Evolutionary conservation across 2,888 invertebrate species (phyloP).

Genomic region (Himalopsyche tibetana): DNA sequence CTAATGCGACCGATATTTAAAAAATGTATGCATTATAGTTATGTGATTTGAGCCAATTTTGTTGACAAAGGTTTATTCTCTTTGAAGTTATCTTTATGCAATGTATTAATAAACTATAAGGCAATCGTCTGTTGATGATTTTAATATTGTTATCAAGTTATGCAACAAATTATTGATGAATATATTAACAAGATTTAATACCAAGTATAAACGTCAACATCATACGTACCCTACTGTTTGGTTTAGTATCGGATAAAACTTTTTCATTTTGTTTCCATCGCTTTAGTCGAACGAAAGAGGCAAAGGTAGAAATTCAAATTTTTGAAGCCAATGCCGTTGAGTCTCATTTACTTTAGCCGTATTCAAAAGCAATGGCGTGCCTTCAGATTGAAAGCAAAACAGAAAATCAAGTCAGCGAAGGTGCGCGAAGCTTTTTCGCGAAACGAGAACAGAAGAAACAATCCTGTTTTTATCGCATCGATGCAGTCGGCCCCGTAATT

Average conservation of each 20-base stretch:
- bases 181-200: too few species aligned
- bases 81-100: too few species aligned
- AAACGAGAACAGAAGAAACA: constrained; percentile 34
- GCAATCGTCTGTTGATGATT: too few species aligned
- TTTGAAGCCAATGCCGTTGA: constrained; percentile 1
- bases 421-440: constrained; percentile 25
- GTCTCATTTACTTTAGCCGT: not conserved
- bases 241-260: not conserved
- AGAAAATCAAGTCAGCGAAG: constrained; percentile 9
- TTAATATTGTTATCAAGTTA: too few species aligned
- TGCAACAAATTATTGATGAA: too few species aligned
- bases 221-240: too few species aligned
- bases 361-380: constrained; percentile 27
- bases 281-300: not conserved
- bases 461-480: constrained; percentile 58
- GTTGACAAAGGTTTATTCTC: too few species aligned
- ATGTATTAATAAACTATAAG: too few species aligned
- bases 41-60: too few species aligned
- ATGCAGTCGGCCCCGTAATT: constrained; percentile 62
- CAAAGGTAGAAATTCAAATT: not conserved
- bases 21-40: too few species aligned
- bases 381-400: constrained; percentile 17
- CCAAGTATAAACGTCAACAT: too few species aligned
- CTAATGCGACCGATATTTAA: too few species aligned
- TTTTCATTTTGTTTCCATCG: not conserved